Conservation (phyloP, 1,140 invertebrate species). For the Lepidurus packardi region DNA sequence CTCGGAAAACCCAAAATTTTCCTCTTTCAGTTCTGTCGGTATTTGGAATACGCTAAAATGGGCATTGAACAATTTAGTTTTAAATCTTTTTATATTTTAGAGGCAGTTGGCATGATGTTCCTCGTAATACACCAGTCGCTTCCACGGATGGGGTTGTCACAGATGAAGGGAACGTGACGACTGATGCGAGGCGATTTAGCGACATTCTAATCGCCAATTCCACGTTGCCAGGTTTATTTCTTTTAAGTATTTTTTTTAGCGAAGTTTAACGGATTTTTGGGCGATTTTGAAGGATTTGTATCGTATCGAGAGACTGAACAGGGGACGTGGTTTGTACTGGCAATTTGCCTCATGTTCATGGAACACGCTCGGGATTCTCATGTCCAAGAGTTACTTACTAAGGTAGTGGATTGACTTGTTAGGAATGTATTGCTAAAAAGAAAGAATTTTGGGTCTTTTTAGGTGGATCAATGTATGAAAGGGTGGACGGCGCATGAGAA, state of each 20-base stretch:
- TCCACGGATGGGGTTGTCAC: background rate
- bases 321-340: conserved; percentile 71
- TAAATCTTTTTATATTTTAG: background rate
- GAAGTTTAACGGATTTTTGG: conserved; percentile 26
- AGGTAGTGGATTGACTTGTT: conserved; percentile 46
- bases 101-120: background rate
- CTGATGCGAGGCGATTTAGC: conserved; percentile 45
- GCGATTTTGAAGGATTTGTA: conserved; percentile 49
- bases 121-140: conserved; percentile 28
- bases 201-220: conserved; percentile 63
- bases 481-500: background rate
- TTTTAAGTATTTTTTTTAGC: background rate
- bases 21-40: conserved; percentile 69
- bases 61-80: conserved; percentile 12
- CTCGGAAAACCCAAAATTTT: conserved; percentile 68
- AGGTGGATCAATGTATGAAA: conserved; percentile 25
- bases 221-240: conserved; percentile 51
- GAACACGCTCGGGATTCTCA: conserved; percentile 56
- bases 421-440: background rate
- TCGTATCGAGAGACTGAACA: conserved; percentile 55
- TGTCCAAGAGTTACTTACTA: conserved; percentile 58
- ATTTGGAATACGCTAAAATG: background rate
- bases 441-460: background rate
- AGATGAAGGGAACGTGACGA: conserved; percentile 24
- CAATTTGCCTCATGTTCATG: conserved; percentile 66